Base-by-base conservation (phyloP, 2,888 invertebrate genomes). In the Perizoma flavofasciatum region DNA sequence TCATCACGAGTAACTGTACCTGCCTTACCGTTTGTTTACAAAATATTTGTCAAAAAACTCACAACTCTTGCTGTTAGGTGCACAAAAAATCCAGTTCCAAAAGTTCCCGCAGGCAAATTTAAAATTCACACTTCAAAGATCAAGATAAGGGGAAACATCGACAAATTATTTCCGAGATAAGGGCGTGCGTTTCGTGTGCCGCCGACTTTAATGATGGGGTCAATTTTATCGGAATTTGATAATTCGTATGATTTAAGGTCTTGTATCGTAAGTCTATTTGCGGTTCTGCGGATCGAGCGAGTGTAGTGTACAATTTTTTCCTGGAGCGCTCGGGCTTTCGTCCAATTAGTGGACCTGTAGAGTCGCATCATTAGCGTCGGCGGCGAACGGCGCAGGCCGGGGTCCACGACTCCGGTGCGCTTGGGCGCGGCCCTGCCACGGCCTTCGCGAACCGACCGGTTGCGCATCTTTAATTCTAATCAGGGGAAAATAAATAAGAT, bases 381-480 rank as follows among this genome's bases (percentile, higher is more conserved):
- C 73, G 70, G 48, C 52, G 77, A 68, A 68, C 67, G 73, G 22
- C 22, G 22, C 22, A 66, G 67, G 71, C 72, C 72, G 69, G 72
- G 77, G 79, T 76, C 78, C 71, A 72, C 74, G 78, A 70, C 76
- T 73, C 71, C 66, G 51, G 32, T 32, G 45, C 62, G 70, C 73
- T 63, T 77, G 74, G 75, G 80, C 83, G 78, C 84, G 82, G 77
- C 83, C 82, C 85, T 81, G 81, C 59, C 39, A 33, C 59, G 89
- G 83, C 89, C 90, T 91, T 89, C 88, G 86, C 79, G 69, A 77
- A 77, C 72, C 79, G 83, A 92, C 91, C 90, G 90, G 90, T 92
- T 89, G 86, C 77, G 83, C 89, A 86, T 90, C 89, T 89, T 87
- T 86, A 87, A 84, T 89, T 89, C 88, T 89, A 90, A 91, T 90